These are phyloP conservation scores for Nebria ingens DNA, from an alignment of 1,140 invertebrate species.

Conservation along the genomic window DNA sequence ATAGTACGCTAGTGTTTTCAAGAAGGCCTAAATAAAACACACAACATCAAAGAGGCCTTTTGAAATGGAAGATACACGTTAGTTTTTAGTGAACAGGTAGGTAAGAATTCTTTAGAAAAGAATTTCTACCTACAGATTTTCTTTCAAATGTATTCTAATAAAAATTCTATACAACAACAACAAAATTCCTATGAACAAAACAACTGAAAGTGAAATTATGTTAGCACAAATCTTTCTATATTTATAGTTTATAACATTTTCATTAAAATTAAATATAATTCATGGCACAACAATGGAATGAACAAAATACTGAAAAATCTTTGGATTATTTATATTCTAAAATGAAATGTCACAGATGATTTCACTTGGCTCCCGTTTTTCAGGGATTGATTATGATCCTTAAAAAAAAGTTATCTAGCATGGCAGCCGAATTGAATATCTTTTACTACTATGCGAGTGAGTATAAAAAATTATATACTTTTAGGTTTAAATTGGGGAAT, in stretches of 20 bases:
- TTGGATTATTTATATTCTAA: neutral
- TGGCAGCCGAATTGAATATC: no score
- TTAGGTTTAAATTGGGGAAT: neutral
- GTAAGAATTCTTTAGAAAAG: conserved; percentile 2
- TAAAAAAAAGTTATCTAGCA: no score
- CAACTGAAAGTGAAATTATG: no score
- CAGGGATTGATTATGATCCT: no score
- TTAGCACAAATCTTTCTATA: no score
- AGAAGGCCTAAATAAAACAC: neutral
- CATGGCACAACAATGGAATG: neutral
- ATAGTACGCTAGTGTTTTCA: neutral
- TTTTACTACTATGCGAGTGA: no score
- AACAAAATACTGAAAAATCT: conserved; percentile 1
- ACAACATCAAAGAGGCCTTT: neutral
- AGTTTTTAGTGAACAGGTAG: conserved; percentile 1
- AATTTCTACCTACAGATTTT: conserved; percentile 1
- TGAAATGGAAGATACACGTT: conserved; percentile 3
- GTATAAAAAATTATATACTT: no score
- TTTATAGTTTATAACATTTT: no score
- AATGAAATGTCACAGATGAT: neutral
- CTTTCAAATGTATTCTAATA: no score
- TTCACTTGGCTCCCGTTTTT: no score
- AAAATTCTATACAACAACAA: neutral
- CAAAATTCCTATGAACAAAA: no score
- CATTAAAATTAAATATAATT: neutral